A percentile compares a stretch with the other conserved stretches of the same genome.
Conservation (phyloP, 2,113 vertebrate species). For the Pelobates fuscus region DNA sequence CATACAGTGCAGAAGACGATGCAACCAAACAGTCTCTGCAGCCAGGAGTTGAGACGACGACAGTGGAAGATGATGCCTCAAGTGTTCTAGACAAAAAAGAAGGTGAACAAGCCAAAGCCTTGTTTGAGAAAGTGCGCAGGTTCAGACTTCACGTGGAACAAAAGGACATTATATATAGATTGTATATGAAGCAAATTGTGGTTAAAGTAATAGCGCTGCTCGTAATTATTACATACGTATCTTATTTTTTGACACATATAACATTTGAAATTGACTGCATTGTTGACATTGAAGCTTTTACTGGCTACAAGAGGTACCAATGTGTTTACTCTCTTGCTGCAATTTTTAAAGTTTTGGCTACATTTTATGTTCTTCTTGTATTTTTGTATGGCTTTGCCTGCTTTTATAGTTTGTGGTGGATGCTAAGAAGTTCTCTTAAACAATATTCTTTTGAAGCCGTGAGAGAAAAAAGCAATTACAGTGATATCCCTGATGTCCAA, state of each 20-base stretch:
- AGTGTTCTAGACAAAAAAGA: slow-evolving; percentile 83
- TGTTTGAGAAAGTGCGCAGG: slow-evolving; percentile 84
- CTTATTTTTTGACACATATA: slow-evolving; percentile 74
- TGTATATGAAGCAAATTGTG: slow-evolving; percentile 82
- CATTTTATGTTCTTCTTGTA: slow-evolving; percentile 75
- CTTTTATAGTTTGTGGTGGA: slow-evolving; percentile 80
- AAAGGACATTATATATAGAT: slow-evolving; percentile 76
- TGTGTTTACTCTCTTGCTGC: slow-evolving; percentile 79
- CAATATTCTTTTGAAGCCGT: slow-evolving; percentile 81
- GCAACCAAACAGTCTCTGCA: slow-evolving; percentile 67
- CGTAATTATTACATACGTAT: slow-evolving; percentile 74
- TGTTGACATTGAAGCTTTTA: slow-evolving; percentile 74
- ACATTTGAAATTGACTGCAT: slow-evolving; percentile 76
- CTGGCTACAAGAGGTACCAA: slow-evolving; percentile 77
- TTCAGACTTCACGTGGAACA: slow-evolving; percentile 78
- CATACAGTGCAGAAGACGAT: slow-evolving; percentile 60
- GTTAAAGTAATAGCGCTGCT: slow-evolving; percentile 75
- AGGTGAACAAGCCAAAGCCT: slow-evolving; percentile 83
- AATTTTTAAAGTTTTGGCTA: slow-evolving; percentile 79
- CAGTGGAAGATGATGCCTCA: slow-evolving; percentile 67
- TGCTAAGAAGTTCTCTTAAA: slow-evolving; percentile 79
- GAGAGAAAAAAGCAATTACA: slow-evolving; percentile 80
- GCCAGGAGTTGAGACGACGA: slow-evolving; percentile 66
- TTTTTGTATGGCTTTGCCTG: slow-evolving; percentile 78
- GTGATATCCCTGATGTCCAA: slow-evolving; percentile 79